Conservation (phyloP, 2,113 vertebrate species). For the Cheirogaleus medius region DNA sequence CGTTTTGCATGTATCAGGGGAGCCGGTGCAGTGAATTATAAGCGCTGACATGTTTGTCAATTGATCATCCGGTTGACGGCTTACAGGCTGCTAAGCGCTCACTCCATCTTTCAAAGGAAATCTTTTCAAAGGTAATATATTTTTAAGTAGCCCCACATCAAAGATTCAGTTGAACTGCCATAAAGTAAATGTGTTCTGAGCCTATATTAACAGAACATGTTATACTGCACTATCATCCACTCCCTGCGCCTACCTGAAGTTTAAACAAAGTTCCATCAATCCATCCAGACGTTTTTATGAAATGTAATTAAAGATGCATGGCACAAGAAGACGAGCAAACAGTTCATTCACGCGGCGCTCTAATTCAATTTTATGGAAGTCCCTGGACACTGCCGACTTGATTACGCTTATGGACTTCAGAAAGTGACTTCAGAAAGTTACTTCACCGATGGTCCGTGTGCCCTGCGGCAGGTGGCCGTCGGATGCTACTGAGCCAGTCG, state of each 20-base stretch:
- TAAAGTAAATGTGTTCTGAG: neutral
- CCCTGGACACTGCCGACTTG: neutral
- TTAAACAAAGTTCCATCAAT: slow-evolving; percentile 64
- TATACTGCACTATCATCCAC: neutral
- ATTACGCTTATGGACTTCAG: neutral
- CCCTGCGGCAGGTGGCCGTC: fast-evolving
- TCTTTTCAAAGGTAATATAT: slow-evolving; percentile 50
- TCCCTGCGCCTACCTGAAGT: slow-evolving; percentile 34
- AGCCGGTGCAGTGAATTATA: neutral
- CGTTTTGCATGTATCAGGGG: slow-evolving; percentile 16
- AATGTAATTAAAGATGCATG: slow-evolving; percentile 63
- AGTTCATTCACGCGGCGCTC: neutral
- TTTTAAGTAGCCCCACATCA: slow-evolving; percentile 56
- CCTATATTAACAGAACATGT: slow-evolving; percentile 9
- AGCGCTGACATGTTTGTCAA: neutral
- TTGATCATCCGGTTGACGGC: neutral
- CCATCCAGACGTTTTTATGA: slow-evolving; percentile 52
- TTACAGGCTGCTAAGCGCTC: neutral
- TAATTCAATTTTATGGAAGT: slow-evolving; percentile 50
- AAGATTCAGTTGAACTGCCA: slow-evolving; percentile 11
- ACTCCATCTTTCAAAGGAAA: neutral
- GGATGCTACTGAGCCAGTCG: neutral
- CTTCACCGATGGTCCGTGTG: neutral
- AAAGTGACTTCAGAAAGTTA: neutral
- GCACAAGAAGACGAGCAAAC: neutral